Evolutionary conservation across 2,797 vertebrate genomes (phyloP), one percentile per base, ranked within the genome.

Genomic region (Pyrocephalus nanus): DNA sequence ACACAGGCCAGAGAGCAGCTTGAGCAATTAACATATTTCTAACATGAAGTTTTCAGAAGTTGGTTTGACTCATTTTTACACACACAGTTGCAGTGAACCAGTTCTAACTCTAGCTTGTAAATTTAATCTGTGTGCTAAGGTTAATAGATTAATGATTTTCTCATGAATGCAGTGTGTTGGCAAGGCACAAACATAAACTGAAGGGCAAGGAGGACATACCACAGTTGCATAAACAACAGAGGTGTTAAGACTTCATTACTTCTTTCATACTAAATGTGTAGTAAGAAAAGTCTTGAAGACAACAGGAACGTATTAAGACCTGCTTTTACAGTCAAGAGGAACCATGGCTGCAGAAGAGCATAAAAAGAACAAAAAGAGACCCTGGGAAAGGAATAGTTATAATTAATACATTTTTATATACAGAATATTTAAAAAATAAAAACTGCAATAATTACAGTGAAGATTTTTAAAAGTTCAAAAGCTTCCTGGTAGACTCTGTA

Each of bases 141-240:
- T 95, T 96, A 95, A 96, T 95, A 95, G 88, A 96, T 95, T 95
- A 93, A 93, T 92, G 92, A 94, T 96, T 97, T 97, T 96, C 93
- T 96, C 86, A 79, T 88, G 96, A 94, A 90, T 78, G 77, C 86
- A 81, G 51, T 60, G 65, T 85, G 85, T 94, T 92, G 90, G 80
- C 82, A 88, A 96, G 82, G 61, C 69, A 87, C 64, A 94, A 94
- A 90, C 81, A 84, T 81, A 93, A 95, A 95, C 85, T 64, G 96
- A 79, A 96, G 95, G 86, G 84, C 86, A 94, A 71, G 88, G n/a
- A 92, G 53, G 88, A 81, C 72, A 50, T 54, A 89, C 67, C 60
- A 53, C 48, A 81, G 60, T 69, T 95, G 91, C 82, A 88, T 95
- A 95, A 95, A 93, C 77, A 95, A 84, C 81, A 14, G 75, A 84